Percentiles rank a stretch among this genome's conserved stretches.
phyloP scores from a whole-genome alignment of 2,113 vertebrate species.

The Oophaga pumilio region DNA sequence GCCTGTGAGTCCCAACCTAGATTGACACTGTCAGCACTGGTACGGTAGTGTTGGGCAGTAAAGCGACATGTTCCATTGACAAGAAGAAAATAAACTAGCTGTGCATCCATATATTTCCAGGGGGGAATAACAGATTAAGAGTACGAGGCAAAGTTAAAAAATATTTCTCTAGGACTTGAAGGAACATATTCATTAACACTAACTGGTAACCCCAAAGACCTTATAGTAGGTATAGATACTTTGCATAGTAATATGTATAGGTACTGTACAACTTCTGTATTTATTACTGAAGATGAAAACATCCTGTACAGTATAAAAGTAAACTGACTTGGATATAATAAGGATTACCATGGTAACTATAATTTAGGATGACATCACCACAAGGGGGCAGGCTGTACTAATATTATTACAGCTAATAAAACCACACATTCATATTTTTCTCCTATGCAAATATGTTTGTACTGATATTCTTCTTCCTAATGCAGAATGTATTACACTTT shows the following conservation, averaged over 20 bases:
- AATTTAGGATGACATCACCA: conserved; percentile 33
- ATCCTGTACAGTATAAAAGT: neutral
- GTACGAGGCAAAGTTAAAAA: neutral
- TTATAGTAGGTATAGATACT: neutral
- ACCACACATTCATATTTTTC: neutral
- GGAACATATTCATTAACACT: neutral
- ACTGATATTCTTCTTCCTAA: neutral
- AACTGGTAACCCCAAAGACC: neutral
- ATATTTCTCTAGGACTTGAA: neutral
- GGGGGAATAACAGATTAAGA: neutral
- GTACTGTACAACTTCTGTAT: too few relatives aligned
- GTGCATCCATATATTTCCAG: neutral
- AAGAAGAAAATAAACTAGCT: too few relatives aligned
- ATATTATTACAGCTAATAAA: neutral
- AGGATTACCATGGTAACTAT: conserved; percentile 7
- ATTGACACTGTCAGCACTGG: neutral
- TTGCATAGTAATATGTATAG: too few relatives aligned
- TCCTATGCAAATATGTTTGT: neutral
- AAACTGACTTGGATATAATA: neutral
- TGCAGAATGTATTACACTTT: neutral
- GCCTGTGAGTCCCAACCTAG: too few relatives aligned
- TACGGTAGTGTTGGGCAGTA: neutral
- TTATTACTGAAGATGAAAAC: neutral
- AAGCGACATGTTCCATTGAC: too few relatives aligned
- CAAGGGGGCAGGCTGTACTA: conserved; percentile 24